Conservation (phyloP, 2,797 vertebrate species). For the Masticophis lateralis region DNA sequence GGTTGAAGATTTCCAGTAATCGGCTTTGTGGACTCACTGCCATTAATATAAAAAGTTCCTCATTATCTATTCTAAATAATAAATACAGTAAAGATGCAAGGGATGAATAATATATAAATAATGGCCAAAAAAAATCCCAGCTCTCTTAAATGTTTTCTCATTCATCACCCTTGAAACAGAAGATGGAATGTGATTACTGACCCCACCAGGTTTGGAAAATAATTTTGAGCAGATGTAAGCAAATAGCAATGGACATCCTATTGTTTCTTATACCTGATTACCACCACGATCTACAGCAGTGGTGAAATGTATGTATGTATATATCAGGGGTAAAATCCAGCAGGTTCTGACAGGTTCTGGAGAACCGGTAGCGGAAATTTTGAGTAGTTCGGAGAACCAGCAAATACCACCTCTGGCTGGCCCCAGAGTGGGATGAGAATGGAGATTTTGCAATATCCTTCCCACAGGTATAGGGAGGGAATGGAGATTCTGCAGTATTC, state of each 20-base stretch:
- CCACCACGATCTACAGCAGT: background rate
- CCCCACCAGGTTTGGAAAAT: background rate
- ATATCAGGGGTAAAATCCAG: too few species aligned
- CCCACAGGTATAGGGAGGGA: too few species aligned
- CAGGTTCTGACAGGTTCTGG: too few species aligned
- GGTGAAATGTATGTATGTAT: too few species aligned
- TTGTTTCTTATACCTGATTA: background rate
- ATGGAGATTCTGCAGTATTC: too few species aligned
- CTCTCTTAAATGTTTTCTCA: background rate
- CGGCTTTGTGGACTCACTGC: background rate
- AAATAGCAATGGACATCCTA: background rate
- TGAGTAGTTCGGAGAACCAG: too few species aligned
- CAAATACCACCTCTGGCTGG: too few species aligned
- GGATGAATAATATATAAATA: background rate
- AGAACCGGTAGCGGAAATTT: too few species aligned
- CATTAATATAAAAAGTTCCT: background rate
- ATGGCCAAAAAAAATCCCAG: background rate
- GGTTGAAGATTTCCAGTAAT: background rate
- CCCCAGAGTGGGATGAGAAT: too few species aligned
- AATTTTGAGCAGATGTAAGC: background rate
- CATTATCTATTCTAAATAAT: background rate
- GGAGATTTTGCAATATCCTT: too few species aligned
- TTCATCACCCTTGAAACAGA: background rate
- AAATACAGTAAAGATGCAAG: background rate
- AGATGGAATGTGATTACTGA: background rate